A percentile compares a stretch with the other conserved stretches of the same genome.
These are phyloP conservation scores for Lasioglossum zephyrum DNA, from an alignment of 2,888 invertebrate genomes.

Conservation along the genomic window DNA sequence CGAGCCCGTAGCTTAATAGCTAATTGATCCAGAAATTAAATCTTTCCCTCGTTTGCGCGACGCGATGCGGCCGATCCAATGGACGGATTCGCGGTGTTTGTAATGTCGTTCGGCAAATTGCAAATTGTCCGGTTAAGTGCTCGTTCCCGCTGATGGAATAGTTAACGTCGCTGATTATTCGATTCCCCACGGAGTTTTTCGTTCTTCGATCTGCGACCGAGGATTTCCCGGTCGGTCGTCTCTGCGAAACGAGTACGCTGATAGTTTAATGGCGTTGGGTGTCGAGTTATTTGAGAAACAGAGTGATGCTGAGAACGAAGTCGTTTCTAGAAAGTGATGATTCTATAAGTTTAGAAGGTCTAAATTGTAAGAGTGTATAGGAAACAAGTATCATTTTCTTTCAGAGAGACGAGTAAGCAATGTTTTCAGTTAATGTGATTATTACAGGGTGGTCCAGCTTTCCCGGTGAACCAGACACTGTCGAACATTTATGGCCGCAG, in stretches of 20 bases:
- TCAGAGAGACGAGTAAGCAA: slow-evolving; percentile 9
- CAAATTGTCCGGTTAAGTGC: background rate
- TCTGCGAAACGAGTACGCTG: background rate
- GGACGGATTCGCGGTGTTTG: background rate
- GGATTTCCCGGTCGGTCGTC: background rate
- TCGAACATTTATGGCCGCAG: slow-evolving; percentile 84
- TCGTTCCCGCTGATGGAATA: slow-evolving; percentile 16
- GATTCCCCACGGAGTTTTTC: background rate
- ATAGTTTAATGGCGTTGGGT: background rate
- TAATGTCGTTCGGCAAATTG: background rate
- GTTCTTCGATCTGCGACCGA: slow-evolving; percentile 8
- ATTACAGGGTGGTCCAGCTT: slow-evolving; percentile 81
- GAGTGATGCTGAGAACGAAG: background rate
- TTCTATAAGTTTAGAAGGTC: background rate
- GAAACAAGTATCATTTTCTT: slow-evolving; percentile 21
- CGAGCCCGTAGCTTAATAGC: slow-evolving; percentile 41
- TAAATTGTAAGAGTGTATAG: background rate
- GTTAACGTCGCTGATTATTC: slow-evolving; percentile 9
- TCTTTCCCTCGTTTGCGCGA: slow-evolving; percentile 13
- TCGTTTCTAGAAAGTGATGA: background rate
- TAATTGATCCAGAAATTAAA: slow-evolving; percentile 51
- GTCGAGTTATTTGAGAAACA: background rate
- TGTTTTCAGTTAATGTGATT: slow-evolving; percentile 68
- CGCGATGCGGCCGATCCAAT: background rate
- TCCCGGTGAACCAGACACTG: slow-evolving; percentile 84